Base-by-base conservation (phyloP, 2,113 vertebrate species). In the Nothobranchius kuhntae region DNA sequence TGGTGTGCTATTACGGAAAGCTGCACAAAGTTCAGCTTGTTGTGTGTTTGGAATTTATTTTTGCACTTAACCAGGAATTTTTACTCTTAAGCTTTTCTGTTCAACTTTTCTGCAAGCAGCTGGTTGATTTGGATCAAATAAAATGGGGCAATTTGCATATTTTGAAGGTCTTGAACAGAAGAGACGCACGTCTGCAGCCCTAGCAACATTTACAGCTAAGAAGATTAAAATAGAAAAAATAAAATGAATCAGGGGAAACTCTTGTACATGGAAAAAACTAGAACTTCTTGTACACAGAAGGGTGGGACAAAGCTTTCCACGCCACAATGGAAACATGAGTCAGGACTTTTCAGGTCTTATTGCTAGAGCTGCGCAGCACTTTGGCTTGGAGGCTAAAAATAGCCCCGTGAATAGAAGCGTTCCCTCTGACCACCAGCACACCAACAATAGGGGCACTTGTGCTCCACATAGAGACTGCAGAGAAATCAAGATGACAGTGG, bases 321-420 rank as follows among this genome's bases (percentile, higher is more conserved):
- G 52, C 59, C 77, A 88, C 80, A 91, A 89, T 75, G 66, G 77
- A 47, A 13, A 65, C 52, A 79, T 90, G 89, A 92, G 85, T 90
- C 87, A 91, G 88, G 82, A 68, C 83, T 81, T 89, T 87, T 87
- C 77, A 78, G 74, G 68, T 63, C 64, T 58, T 17, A 72, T 65
- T 77, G 82, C 68, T 67, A 75, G 79, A 83, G 78, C 80, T 36
- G 70, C 77, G 80, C 85, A 85, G 85, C 68, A 71, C 83, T 87
- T 81, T 57, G 78, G 85, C 71, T 65, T 51, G 26, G 51, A 7
- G 44, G 74, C 77, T 87, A 89, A 91, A 91, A 90, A 91, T 87
- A 89, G 80, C 62, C 52, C 51, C 1, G 35, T 86, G 68, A 83
- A 82, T 78, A 80, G 79, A 84, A 56, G 58, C 45, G 42, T 58